Evolutionary conservation across 2,888 invertebrate species (phyloP), one percentile per base, ranked within the genome.

Genomic region (Stomorhina lunata): DNA sequence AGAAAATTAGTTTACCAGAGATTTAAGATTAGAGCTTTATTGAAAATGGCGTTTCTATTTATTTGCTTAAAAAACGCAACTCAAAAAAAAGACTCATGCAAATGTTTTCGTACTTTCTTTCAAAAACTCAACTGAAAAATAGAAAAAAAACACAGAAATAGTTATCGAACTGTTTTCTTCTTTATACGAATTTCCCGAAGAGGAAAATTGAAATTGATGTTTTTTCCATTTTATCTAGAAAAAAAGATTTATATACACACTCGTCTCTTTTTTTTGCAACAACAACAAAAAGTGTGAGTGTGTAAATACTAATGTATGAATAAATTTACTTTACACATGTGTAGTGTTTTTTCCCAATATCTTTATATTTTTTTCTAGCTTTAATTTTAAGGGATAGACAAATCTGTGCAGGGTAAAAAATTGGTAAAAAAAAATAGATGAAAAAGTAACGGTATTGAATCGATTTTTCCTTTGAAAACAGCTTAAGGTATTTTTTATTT

Each of bases 181-280:
- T 43, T 43, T 40, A 29, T 79, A 59, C 57, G 32, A 25, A 72
- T 40, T 45, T 40, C 50, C 15, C 72, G 50, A 84, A 79, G 83
- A 88, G 86, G 87, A 87, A 89, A 90, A 89, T 89, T 89, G 88
- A 90, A 89, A 90, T 90, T 90, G 90, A 88, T 89, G 89, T 82
- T 73, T 57, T 81, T 63, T 48, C 15, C 7, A 29, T 29, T 48
- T 25, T 25, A 25, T 20, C 9, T 7, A 0, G 12, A 57, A 20
- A 48, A 48, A 77, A 32, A 57, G 20, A 43, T 75, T 45, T 66
- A 43, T 48, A 59, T 10, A 34, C 57, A 20, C 20, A 32, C 34
- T n/a, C 20, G 12, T 34, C 20, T 10, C 32, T 15, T 29, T 29
- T 32, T n/a, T 17, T 10, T 17, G 12, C 17, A n/a, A 17, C 2